These are phyloP conservation scores for Yasuhikotakia modesta DNA, from an alignment of 2,797 vertebrate genomes.

Conservation along the genomic window DNA sequence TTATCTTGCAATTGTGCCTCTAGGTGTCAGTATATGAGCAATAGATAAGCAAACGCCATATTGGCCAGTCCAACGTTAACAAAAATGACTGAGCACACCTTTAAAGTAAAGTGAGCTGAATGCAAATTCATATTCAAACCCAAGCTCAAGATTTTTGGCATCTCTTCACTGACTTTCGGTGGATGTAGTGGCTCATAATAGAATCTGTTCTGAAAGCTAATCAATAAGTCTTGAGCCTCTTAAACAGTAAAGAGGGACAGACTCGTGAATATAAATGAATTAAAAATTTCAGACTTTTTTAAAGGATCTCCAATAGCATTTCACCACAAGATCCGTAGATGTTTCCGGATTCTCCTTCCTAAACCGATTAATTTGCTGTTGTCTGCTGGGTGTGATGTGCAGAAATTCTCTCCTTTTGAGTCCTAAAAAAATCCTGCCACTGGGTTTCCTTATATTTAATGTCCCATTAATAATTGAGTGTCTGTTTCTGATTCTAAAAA, in stretches of 20 bases:
- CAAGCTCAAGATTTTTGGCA: constrained; percentile 24
- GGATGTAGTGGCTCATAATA: constrained; percentile 20
- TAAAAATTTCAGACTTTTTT: constrained; percentile 9
- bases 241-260: constrained; percentile 22
- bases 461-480: constrained; percentile 58
- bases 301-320: background rate
- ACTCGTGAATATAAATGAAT: constrained; percentile 42
- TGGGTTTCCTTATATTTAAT: constrained; percentile 52
- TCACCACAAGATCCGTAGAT: background rate
- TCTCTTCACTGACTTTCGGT: constrained; percentile 1
- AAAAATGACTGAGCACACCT: background rate
- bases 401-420: background rate
- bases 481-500: constrained; percentile 51
- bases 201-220: constrained; percentile 33
- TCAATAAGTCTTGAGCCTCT: constrained; percentile 21
- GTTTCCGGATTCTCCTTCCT: constrained; percentile 1
- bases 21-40: background rate
- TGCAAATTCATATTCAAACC: background rate
- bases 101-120: background rate
- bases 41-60: background rate
- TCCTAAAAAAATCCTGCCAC: constrained; percentile 42
- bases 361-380: constrained; percentile 22
- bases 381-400: constrained; percentile 28
- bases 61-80: background rate
- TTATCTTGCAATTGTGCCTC: background rate